phyloP scores from a whole-genome alignment of 2,888 invertebrate genomes.

The Acrobasis consociella region DNA sequence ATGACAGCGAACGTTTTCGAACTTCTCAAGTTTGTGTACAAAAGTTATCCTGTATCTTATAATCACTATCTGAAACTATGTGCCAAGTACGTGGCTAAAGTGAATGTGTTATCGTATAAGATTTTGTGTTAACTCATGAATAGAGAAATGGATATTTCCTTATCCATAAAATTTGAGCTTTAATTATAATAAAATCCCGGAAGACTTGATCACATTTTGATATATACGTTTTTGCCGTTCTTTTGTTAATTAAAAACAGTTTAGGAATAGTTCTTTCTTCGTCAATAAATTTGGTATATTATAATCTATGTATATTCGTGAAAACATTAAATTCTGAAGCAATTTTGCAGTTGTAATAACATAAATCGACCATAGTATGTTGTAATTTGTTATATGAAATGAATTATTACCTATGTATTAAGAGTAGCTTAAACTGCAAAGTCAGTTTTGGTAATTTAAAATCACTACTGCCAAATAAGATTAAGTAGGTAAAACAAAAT shows the following conservation, averaged over 20 bases:
- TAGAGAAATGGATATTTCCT: constrained; percentile 58
- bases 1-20: constrained; percentile 42
- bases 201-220: constrained; percentile 59
- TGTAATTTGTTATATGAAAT: constrained; percentile 68
- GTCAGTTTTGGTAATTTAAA: constrained; percentile 66
- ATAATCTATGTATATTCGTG: constrained; percentile 54
- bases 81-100: constrained; percentile 62
- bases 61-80: constrained; percentile 54
- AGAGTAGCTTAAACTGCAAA: constrained; percentile 63
- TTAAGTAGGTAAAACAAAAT: constrained; percentile 69
- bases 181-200: constrained; percentile 77
- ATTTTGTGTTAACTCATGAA: constrained; percentile 58
- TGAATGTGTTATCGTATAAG: constrained; percentile 56
- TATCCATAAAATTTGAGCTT: constrained; percentile 78
- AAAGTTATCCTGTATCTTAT: constrained; percentile 51
- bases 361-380: constrained; percentile 61
- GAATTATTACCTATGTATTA: constrained; percentile 63
- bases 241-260: constrained; percentile 42
- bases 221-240: constrained; percentile 41
- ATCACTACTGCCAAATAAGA: constrained; percentile 77
- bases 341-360: constrained; percentile 50
- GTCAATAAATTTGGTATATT: constrained; percentile 51
- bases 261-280: constrained; percentile 54
- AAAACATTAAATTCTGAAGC: constrained; percentile 50
- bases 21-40: constrained; percentile 53